These are phyloP conservation scores for Prenolepis imparis DNA, from an alignment of 2,888 invertebrate species.

Conservation along the genomic window DNA sequence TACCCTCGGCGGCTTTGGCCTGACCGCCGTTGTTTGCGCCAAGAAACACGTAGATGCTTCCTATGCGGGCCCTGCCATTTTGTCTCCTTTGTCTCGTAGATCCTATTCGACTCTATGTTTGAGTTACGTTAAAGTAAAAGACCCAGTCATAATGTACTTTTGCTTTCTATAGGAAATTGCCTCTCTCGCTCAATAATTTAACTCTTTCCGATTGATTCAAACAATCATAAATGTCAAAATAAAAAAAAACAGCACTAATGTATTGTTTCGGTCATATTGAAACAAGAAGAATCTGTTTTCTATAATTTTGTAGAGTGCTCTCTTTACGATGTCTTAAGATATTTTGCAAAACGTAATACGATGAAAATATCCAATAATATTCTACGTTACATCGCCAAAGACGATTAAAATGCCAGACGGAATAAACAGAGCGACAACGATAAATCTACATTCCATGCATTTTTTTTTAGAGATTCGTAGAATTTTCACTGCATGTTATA, in stretches of 20 bases:
- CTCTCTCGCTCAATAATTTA: not conserved
- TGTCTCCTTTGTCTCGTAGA: constrained; percentile 4
- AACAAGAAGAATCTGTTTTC: not conserved
- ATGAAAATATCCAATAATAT: not conserved
- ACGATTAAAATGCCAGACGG: not conserved
- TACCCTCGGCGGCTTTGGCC: constrained; percentile 42
- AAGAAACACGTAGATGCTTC: constrained; percentile 47
- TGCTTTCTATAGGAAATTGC: constrained; percentile 10
- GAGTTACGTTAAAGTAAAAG: not conserved
- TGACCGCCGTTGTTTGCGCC: constrained; percentile 64
- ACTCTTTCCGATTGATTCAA: not conserved
- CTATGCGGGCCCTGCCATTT: constrained; percentile 27
- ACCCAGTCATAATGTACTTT: not conserved
- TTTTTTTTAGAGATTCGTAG: not conserved
- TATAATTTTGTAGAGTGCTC: constrained; percentile 10
- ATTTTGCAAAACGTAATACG: not conserved
- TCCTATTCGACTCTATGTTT: constrained; percentile 18
- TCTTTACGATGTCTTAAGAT: not conserved
- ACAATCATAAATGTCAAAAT: not conserved
- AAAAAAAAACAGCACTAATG: not conserved
- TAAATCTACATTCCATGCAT: not conserved
- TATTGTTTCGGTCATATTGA: not conserved
- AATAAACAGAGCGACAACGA: not conserved
- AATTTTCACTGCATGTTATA: constrained; percentile 11
- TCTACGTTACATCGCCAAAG: not conserved